Evolutionary conservation across 2,888 invertebrate genomes (phyloP).

Genomic region (Dusona sp.): DNA sequence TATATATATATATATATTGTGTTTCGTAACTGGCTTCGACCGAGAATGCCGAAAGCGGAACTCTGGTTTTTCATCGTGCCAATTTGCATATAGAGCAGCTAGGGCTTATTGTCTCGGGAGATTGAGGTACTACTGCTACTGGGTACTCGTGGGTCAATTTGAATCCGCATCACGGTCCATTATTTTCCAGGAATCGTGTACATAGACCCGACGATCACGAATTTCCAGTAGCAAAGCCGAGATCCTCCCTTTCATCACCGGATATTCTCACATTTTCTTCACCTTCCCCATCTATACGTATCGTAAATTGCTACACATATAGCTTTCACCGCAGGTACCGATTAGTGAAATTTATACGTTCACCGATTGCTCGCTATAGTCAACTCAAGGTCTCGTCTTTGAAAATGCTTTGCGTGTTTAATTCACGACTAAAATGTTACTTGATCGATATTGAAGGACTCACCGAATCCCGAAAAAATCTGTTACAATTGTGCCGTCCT

Average conservation of each 20-base stretch:
- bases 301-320: neutral
- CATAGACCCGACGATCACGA: conserved; percentile 18
- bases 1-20: neutral
- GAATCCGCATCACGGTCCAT: conserved; percentile 68
- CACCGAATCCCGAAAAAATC: too few relatives aligned
- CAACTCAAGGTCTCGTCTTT: neutral
- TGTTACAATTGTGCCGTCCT: neutral
- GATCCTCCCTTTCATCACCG: conserved; percentile 16
- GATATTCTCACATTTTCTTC: conserved; percentile 20
- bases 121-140: conserved; percentile 75
- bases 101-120: conserved; percentile 74
- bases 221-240: conserved; percentile 6
- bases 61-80: conserved; percentile 76
- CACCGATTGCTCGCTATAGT: neutral
- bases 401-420: neutral
- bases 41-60: conserved; percentile 58
- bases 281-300: neutral
- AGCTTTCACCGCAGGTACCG: neutral
- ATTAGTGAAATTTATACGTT: neutral
- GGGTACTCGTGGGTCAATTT: conserved; percentile 71
- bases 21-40: conserved; percentile 31
- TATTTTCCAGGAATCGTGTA: conserved; percentile 66
- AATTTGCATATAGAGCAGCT: conserved; percentile 77
- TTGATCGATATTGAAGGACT: neutral
- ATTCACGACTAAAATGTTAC: neutral